Conservation (phyloP, 2,113 vertebrate genomes). For the Corythornis madagascariensis region DNA sequence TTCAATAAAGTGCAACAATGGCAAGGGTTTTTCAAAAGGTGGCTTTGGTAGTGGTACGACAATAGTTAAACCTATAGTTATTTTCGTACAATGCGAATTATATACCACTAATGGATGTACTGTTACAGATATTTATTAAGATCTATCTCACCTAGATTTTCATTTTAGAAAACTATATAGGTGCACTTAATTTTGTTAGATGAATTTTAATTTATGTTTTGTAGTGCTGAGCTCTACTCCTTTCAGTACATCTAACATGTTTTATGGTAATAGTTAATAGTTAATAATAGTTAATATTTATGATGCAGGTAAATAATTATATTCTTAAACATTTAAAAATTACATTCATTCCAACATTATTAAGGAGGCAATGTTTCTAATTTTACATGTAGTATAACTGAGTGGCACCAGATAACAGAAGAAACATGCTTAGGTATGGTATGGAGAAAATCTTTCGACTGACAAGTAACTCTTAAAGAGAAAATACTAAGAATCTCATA, state of each 20-base stretch:
- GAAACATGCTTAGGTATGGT: slow-evolving; percentile 30
- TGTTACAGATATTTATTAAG: not conserved
- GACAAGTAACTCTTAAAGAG: slow-evolving; percentile 27
- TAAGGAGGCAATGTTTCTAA: slow-evolving; percentile 63
- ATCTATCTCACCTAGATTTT: not conserved
- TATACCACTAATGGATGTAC: not conserved
- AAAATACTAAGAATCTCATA: slow-evolving; percentile 50
- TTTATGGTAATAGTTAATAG: slow-evolving; percentile 61
- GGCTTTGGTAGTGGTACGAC: not conserved
- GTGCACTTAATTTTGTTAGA: not conserved
- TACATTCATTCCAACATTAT: slow-evolving; percentile 56
- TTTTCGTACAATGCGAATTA: not conserved
- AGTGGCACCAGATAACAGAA: slow-evolving; percentile 55
- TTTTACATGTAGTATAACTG: slow-evolving; percentile 30
- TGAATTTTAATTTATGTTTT: not conserved
- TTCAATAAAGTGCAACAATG: slow-evolving; percentile 37
- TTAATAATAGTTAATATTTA: slow-evolving; percentile 67
- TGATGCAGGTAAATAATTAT: slow-evolving; percentile 66
- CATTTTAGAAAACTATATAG: not conserved
- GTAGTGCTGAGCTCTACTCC: not conserved
- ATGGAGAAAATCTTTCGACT: slow-evolving; percentile 12
- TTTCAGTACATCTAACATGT: slow-evolving; percentile 1
- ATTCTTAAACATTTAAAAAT: slow-evolving; percentile 68
- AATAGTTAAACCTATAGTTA: not conserved
- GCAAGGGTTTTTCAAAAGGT: slow-evolving; percentile 14